Conservation (phyloP, 2,797 vertebrate species). For the Rhinogobio ventralis region DNA sequence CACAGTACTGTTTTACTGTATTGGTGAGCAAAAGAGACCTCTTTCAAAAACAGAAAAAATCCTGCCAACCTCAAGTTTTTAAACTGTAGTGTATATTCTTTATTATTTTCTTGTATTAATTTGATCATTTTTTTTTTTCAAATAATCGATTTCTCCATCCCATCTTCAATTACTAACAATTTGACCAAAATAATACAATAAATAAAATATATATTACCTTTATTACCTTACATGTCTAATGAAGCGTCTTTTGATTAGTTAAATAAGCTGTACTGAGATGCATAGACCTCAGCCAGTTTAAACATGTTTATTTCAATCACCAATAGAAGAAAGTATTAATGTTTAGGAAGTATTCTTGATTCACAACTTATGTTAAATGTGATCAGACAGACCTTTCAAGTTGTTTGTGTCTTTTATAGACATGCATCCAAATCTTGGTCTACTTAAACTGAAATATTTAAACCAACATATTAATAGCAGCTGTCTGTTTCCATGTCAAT, state of each 20-base stretch:
- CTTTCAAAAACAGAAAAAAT: no score
- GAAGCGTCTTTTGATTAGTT: not conserved
- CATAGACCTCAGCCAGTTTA: not conserved
- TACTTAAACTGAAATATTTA: slow-evolving; percentile 3
- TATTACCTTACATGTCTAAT: not conserved
- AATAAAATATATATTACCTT: no score
- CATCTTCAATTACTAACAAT: no score
- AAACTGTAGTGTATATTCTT: no score
- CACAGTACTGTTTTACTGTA: no score
- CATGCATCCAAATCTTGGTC: not conserved
- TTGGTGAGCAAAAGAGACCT: no score
- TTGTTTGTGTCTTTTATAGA: not conserved
- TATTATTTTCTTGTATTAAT: no score
- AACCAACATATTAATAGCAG: slow-evolving; percentile 4
- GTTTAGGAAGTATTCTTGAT: not conserved
- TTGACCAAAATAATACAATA: no score
- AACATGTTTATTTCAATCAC: not conserved
- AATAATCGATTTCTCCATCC: no score
- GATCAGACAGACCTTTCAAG: not conserved
- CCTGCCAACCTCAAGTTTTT: no score
- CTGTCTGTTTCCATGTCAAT: slow-evolving; percentile 9
- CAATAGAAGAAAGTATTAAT: no score
- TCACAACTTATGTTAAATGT: not conserved
- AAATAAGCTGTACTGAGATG: not conserved
- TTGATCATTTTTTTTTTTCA: no score